phyloP scores from a whole-genome alignment of 2,797 vertebrate genomes.

The Luscinia megarhynchos region DNA sequence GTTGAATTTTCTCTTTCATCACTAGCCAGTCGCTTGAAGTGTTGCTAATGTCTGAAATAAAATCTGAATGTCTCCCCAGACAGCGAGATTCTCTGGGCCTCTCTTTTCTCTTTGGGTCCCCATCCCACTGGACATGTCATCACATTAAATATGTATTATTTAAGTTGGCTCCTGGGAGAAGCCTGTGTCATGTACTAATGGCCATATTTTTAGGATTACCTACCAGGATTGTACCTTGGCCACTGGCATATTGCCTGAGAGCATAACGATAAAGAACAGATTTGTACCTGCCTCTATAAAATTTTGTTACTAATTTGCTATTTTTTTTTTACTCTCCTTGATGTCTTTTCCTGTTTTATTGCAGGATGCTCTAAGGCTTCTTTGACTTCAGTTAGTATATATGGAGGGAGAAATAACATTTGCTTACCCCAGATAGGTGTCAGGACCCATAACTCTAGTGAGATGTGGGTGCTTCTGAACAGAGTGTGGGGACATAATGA shows the following conservation, averaged over 20 bases:
- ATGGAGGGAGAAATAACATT: neutral
- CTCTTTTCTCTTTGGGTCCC: neutral
- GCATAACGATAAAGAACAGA: fast-evolving
- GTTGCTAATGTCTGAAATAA: constrained; percentile 46
- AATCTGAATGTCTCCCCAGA: constrained; percentile 9
- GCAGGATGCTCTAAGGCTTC: neutral
- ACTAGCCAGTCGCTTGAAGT: constrained; percentile 13
- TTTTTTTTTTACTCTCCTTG: neutral
- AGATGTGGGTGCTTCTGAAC: neutral
- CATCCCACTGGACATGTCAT: neutral
- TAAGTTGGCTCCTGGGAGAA: constrained; percentile 2
- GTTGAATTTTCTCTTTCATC: constrained; percentile 56
- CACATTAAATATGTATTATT: constrained; percentile 41
- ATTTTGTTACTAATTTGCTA: neutral
- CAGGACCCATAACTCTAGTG: neutral
- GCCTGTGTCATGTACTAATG: neutral
- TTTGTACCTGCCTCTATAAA: neutral
- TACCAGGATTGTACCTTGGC: neutral
- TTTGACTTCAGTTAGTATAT: neutral
- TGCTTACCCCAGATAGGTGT: neutral
- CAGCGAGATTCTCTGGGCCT: neutral
- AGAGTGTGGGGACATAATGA: neutral
- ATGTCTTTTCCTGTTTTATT: neutral
- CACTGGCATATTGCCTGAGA: neutral
- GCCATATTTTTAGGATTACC: neutral